These are phyloP conservation scores for Euleptes europaea DNA, from an alignment of 2,113 vertebrate species.

Conservation along the genomic window DNA sequence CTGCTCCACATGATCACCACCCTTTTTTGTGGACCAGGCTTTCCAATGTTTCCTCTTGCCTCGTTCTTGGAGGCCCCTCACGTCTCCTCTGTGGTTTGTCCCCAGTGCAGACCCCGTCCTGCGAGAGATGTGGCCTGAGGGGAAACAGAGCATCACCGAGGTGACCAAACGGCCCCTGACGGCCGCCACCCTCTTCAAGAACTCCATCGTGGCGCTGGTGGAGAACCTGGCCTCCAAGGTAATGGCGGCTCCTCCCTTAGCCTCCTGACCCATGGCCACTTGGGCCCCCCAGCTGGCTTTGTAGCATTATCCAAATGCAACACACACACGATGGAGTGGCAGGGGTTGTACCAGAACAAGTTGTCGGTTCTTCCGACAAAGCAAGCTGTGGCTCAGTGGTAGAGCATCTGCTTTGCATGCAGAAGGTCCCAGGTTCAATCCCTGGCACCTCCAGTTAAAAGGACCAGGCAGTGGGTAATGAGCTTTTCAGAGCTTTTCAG, in stretches of 20 bases:
- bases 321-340: no score
- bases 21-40: no score
- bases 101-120: conserved; percentile 81
- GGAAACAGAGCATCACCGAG: conserved; percentile 90
- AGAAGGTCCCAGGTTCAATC: no score
- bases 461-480: no score
- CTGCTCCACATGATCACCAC: no score
- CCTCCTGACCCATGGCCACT: fast-evolving
- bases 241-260: neutral
- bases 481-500: no score
- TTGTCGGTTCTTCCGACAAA: no score
- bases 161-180: conserved; percentile 94
- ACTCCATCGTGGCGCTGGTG: conserved; percentile 91
- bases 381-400: no score
- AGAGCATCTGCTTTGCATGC: no score
- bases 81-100: fast-evolving
- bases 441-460: no score
- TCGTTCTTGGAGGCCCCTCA: neutral
- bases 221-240: conserved; percentile 94
- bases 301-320: neutral
- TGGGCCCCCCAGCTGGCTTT: neutral
- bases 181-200: conserved; percentile 90
- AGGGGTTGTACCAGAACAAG: no score
- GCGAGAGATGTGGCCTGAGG: conserved; percentile 93
- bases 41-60: neutral